Evolutionary conservation across 2,797 vertebrate genomes (phyloP).

Genomic region (Philypnodon macrostomus): DNA sequence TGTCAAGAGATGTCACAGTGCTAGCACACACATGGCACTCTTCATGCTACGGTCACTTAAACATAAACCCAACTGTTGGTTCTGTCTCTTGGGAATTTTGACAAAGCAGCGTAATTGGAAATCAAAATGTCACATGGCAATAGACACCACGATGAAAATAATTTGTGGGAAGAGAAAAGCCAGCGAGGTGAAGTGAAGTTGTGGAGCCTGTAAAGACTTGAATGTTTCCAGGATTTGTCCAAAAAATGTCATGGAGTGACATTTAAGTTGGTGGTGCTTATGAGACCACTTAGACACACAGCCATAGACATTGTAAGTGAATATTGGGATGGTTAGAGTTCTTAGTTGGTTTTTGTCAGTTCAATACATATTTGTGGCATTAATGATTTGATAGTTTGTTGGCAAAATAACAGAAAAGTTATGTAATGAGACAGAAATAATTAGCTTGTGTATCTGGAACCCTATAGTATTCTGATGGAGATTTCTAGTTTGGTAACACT

Average conservation of each 20-base stretch:
- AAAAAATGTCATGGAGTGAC: slow-evolving; percentile 33
- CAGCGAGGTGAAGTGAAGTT: neutral
- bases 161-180: slow-evolving; percentile 4
- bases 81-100: slow-evolving; percentile 10
- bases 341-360: too few species aligned
- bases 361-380: too few species aligned
- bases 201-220: too few species aligned
- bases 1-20: neutral
- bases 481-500: too few species aligned
- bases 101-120: slow-evolving; percentile 27
- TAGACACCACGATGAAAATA: slow-evolving; percentile 2
- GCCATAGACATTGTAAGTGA: slow-evolving; percentile 6
- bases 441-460: too few species aligned
- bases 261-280: slow-evolving; percentile 21
- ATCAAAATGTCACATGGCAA: neutral
- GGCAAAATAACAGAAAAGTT: too few species aligned
- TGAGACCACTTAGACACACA: slow-evolving; percentile 9
- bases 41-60: slow-evolving; percentile 7
- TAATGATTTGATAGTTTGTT: too few species aligned
- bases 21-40: slow-evolving; percentile 21
- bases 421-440: too few species aligned
- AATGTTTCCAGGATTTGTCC: slow-evolving; percentile 3
- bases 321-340: neutral
- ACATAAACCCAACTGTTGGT: slow-evolving; percentile 10
- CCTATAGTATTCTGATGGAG: too few species aligned